Base-by-base conservation (phyloP, 2,113 vertebrate species). In the Dascyllus trimaculatus region DNA sequence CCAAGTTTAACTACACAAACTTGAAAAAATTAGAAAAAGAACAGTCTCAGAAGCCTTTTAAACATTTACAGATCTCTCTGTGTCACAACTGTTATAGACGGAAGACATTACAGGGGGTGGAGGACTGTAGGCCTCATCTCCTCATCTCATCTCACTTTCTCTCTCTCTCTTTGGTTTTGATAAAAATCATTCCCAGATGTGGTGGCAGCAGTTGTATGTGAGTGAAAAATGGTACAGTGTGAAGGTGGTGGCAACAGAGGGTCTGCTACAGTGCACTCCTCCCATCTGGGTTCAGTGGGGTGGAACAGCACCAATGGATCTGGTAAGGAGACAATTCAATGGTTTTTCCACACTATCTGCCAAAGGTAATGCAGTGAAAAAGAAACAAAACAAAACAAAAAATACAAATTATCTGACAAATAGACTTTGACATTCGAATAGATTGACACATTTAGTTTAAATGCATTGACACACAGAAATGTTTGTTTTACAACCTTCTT, bases 151-250 rank as follows among this genome's bases (percentile, higher is more conserved):
- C 29, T 54, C 71, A 64, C 73, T 58, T 75, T 58, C 43, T 53
- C 40, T 43, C 22, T 63, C 56, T 3, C 29, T 56, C 56, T 3
- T 22, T 63, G 49, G 71, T 32, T 80, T 68, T 15, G 40, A 74
- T 46, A 4, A 48, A n/a, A 60, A 78, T 77, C 24, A 6, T 29
- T 74, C 5, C 83, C 84, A 85, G 84, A 85, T 85, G 78, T 78
- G 58, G 58, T 26, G 71, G 81, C 75, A 73, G 74, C 80, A 60
- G 68, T 74, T 73, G 73, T 5, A n/a, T 58, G 25, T 15, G 58
- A 70, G 68, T 65, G 77, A 60, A 40, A 53, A 40, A 74, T 54
- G 70, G 74, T 53, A 43, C 6, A 24, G 76, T 35, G 62, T 57
- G 78, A 22, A 29, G 61, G 67, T 56, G 67, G 80, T 38, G 72